Evolutionary conservation across 2,888 invertebrate species (phyloP).

Genomic region (Mythimna albipuncta): DNA sequence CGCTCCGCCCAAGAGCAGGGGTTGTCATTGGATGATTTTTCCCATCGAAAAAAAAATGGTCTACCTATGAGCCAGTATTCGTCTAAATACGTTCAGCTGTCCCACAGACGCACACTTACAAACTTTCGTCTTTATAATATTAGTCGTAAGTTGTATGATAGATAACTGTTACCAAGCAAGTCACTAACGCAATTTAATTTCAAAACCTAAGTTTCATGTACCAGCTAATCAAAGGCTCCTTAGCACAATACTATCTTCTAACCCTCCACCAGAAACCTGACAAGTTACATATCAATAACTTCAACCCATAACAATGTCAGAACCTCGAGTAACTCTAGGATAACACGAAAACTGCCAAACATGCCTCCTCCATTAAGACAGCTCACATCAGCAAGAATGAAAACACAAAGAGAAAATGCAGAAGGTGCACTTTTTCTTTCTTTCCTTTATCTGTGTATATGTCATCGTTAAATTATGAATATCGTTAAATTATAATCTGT

Average conservation of each 20-base stretch:
- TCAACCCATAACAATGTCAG: conserved; percentile 7
- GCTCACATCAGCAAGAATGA: conserved; percentile 42
- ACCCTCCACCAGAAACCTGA: background rate
- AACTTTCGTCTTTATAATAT: too few relatives aligned
- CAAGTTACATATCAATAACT: conserved; percentile 20
- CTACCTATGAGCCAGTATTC: too few relatives aligned
- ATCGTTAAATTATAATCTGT: too few relatives aligned
- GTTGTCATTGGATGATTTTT: too few relatives aligned
- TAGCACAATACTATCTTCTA: background rate
- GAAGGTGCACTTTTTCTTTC: background rate
- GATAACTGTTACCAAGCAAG: background rate
- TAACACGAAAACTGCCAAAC: conserved; percentile 38
- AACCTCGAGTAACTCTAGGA: background rate
- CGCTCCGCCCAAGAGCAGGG: too few relatives aligned
- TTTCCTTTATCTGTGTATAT: too few relatives aligned
- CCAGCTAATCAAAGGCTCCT: background rate
- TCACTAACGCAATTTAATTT: background rate
- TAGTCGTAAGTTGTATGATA: too few relatives aligned
- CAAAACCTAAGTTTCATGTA: too few relatives aligned
- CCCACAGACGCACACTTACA: too few relatives aligned
- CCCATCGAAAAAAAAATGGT: too few relatives aligned
- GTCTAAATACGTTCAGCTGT: too few relatives aligned
- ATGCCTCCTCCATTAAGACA: conserved; percentile 70
- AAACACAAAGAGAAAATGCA: background rate
- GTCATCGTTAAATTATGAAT: too few relatives aligned